A percentile compares a stretch with the other conserved stretches of the same genome.
These are phyloP conservation scores for Eleginops maclovinus DNA, from an alignment of 2,113 vertebrate genomes.

Conservation along the genomic window DNA sequence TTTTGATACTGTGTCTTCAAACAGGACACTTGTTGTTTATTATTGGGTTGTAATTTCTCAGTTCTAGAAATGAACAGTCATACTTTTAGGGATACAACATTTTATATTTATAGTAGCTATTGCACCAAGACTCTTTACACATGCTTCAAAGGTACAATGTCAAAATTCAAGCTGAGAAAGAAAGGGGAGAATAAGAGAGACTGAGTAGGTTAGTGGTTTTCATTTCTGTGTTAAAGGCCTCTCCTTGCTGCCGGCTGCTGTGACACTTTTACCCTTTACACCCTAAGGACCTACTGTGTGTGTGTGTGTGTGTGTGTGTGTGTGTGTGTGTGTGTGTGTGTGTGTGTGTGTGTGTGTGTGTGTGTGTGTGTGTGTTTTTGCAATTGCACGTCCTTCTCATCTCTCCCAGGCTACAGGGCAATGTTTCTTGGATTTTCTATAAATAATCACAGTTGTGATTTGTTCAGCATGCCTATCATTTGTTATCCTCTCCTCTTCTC, in stretches of 20 bases:
- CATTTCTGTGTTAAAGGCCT: constrained; percentile 17
- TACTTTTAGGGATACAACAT: too few relatives aligned
- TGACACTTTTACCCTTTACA: constrained; percentile 35
- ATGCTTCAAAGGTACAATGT: constrained; percentile 9
- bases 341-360: not conserved
- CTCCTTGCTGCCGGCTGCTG: constrained; percentile 10
- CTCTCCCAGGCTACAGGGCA: constrained; percentile 23
- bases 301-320: constrained; percentile 15
- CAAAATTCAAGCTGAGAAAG: constrained; percentile 2
- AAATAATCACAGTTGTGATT: constrained; percentile 55
- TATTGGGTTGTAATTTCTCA: not conserved
- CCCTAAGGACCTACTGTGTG: constrained; percentile 5
- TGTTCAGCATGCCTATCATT: constrained; percentile 25
- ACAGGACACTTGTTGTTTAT: not conserved
- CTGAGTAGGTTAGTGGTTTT: constrained; percentile 20
- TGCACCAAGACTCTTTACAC: not conserved
- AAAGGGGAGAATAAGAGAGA: not conserved
- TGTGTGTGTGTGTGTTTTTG: constrained; percentile 25
- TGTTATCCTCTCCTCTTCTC: not conserved
- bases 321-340: not conserved
- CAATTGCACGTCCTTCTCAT: constrained; percentile 14
- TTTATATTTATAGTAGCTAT: constrained; percentile 6
- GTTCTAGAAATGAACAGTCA: not conserved
- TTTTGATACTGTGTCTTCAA: not conserved
- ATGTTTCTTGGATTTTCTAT: constrained; percentile 44